Evolutionary conservation across 53 echinoderm and acorn worm genomes (phyloP).

Genomic region (Paelopatides confundens): DNA sequence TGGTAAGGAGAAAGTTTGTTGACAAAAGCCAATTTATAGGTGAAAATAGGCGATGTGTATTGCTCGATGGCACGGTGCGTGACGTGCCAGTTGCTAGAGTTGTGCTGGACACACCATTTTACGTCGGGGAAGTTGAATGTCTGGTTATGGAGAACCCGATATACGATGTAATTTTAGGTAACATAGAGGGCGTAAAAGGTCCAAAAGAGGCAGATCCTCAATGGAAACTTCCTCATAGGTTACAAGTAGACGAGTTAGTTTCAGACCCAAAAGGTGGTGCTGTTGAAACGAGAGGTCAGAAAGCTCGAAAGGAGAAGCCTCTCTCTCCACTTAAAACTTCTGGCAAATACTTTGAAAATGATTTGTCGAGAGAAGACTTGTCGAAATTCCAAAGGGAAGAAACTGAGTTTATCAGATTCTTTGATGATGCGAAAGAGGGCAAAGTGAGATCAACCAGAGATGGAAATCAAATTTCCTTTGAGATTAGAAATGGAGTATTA

Average conservation of each 20-base stretch:
- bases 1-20: constrained; percentile 59
- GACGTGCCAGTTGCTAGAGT: constrained; percentile 53
- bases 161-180: constrained; percentile 66
- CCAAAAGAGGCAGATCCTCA: constrained; percentile 38
- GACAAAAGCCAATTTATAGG: constrained; percentile 41
- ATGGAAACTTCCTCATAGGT: background rate
- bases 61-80: constrained; percentile 70
- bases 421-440: no score
- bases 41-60: constrained; percentile 31
- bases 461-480: no score
- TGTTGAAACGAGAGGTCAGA: constrained; percentile 55
- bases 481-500: no score
- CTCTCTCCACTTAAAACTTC: constrained; percentile 51
- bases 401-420: no score
- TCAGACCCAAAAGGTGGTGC: background rate
- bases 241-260: background rate
- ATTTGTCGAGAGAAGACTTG: no score
- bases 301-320: constrained; percentile 25
- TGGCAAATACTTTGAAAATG: no score
- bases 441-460: no score
- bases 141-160: constrained; percentile 64
- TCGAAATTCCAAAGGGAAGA: no score
- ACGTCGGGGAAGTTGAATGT: constrained; percentile 56
- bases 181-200: constrained; percentile 56
- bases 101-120: constrained; percentile 57